Conservation (phyloP, 2,888 invertebrate genomes). For the Spisula subtruncata region DNA sequence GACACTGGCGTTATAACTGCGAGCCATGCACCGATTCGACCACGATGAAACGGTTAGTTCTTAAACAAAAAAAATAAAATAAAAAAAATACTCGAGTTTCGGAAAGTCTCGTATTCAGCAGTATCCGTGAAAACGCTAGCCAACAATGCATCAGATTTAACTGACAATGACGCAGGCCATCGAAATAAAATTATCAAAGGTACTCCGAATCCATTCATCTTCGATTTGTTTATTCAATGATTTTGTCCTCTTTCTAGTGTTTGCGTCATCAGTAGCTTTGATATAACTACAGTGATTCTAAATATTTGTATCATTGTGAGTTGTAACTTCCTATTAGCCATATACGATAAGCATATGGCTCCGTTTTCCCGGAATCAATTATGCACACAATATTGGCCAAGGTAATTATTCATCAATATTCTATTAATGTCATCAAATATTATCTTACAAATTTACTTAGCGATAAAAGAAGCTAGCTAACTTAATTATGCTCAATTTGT, state of each 20-base stretch:
- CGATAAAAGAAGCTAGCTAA: too few relatives aligned
- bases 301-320: too few relatives aligned
- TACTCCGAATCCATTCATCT: neutral
- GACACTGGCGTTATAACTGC: neutral
- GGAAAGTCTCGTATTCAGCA: neutral
- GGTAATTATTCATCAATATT: too few relatives aligned
- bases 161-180: neutral
- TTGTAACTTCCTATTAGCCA: too few relatives aligned
- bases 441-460: too few relatives aligned
- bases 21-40: neutral
- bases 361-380: too few relatives aligned
- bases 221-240: neutral
- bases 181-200: conserved; percentile 12
- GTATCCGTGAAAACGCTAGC: neutral
- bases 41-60: neutral
- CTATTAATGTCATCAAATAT: too few relatives aligned
- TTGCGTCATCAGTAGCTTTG: neutral
- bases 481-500: too few relatives aligned
- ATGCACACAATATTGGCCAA: too few relatives aligned
- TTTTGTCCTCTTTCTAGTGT: neutral
- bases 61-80: neutral
- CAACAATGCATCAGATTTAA: neutral
- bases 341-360: too few relatives aligned
- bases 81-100: neutral
- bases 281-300: too few relatives aligned